Evolutionary conservation across 2,113 vertebrate species (phyloP).

Genomic region (Spea bombifrons): DNA sequence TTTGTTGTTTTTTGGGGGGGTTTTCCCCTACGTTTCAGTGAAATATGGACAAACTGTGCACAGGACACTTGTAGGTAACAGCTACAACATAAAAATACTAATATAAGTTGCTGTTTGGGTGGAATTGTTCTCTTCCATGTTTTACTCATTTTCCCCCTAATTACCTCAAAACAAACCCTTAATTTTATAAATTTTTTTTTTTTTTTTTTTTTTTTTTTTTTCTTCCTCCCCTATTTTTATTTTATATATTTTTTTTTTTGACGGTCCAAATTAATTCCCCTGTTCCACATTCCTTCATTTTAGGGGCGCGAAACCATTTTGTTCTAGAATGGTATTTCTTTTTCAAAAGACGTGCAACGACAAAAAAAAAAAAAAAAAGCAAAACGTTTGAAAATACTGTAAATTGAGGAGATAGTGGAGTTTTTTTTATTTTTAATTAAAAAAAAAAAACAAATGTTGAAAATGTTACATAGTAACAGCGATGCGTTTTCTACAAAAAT

Average conservation of each 20-base stretch:
- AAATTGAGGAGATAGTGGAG: too few species aligned
- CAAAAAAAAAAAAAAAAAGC: too few species aligned
- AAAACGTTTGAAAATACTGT: too few species aligned
- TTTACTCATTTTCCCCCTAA: background rate
- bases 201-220: constrained; percentile 3
- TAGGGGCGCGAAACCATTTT: too few species aligned
- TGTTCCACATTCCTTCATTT: background rate
- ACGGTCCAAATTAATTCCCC: background rate
- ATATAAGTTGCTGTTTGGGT: background rate
- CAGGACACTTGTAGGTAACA: constrained; percentile 9
- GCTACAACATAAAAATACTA: background rate
- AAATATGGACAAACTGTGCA: background rate
- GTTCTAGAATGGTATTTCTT: too few species aligned
- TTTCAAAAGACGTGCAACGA: too few species aligned
- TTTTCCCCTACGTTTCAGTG: too few species aligned
- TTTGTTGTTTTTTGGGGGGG: background rate
- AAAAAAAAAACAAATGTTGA: too few species aligned
- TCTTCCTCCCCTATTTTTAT: background rate
- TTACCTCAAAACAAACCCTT: constrained; percentile 25
- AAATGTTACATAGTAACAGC: too few species aligned
- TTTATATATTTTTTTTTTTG: constrained; percentile 11
- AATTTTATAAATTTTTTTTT: background rate
- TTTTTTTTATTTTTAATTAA: too few species aligned
- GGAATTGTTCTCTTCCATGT: background rate
- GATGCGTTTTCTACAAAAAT: too few species aligned